Evolutionary conservation across 2,888 invertebrate species (phyloP).

Genomic region (Yponomeuta evonymella): DNA sequence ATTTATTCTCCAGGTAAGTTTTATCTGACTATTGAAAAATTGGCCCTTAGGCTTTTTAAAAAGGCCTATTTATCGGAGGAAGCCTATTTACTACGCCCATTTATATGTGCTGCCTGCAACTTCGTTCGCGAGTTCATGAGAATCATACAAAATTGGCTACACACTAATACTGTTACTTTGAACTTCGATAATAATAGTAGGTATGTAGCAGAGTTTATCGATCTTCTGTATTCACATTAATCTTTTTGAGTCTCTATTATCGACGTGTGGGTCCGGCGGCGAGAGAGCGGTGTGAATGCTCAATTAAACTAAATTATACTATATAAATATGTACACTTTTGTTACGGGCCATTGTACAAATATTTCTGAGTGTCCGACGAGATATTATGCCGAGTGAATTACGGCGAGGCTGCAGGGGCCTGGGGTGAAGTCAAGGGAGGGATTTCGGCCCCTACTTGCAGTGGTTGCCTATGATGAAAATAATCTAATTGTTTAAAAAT

Average conservation of each 20-base stretch:
- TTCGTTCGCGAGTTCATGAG: no score
- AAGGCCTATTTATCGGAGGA: no score
- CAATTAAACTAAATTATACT: conserved; percentile 56
- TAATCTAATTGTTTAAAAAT: no score
- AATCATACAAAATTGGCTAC: no score
- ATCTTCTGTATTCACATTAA: not conserved
- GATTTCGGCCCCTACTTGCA: not conserved
- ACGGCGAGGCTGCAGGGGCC: conserved; percentile 10
- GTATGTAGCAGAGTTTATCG: not conserved
- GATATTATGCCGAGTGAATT: conserved; percentile 24
- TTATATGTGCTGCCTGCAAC: no score
- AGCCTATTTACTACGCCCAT: no score
- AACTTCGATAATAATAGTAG: no score
- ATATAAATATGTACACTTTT: conserved; percentile 41
- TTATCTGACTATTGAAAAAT: no score
- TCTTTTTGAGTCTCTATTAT: conserved; percentile 42
- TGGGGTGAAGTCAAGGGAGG: not conserved
- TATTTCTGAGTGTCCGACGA: conserved; percentile 25
- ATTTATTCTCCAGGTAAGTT: no score
- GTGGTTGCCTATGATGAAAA: not conserved
- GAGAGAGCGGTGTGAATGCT: conserved; percentile 38
- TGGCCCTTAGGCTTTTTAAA: no score
- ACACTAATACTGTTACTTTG: no score
- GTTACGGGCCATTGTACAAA: conserved; percentile 29
- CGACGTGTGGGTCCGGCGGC: conserved; percentile 58